Evolutionary conservation across 2,888 invertebrate genomes (phyloP).

Genomic region (Malachius bipustulatus): DNA sequence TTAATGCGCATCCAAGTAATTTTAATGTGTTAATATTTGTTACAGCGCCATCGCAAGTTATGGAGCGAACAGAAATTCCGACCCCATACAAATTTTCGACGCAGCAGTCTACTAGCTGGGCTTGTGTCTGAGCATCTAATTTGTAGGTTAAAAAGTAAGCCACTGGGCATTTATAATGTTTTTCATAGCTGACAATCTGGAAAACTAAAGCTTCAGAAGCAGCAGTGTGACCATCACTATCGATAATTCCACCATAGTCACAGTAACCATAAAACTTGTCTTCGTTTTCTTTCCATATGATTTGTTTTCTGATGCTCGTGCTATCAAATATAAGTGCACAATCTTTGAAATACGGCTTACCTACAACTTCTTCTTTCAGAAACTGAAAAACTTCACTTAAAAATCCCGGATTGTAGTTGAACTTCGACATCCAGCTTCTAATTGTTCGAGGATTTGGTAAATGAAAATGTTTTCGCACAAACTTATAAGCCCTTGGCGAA

Average conservation of each 20-base stretch:
- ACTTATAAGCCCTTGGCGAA: slow-evolving; percentile 20
- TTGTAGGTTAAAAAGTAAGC: slow-evolving; percentile 21
- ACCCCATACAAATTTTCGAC: slow-evolving; percentile 14
- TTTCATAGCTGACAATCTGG: slow-evolving; percentile 14
- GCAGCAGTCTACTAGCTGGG: slow-evolving; percentile 12
- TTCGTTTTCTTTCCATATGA: slow-evolving; percentile 8
- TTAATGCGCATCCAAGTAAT: slow-evolving; percentile 13
- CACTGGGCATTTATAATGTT: slow-evolving; percentile 17
- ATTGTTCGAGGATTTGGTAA: slow-evolving; percentile 19
- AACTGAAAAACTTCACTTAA: slow-evolving; percentile 15
- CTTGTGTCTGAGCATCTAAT: slow-evolving; percentile 13
- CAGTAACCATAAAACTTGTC: slow-evolving; percentile 14
- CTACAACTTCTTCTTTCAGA: slow-evolving; percentile 14
- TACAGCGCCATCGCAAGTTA: slow-evolving; percentile 18
- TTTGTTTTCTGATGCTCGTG: slow-evolving; percentile 8
- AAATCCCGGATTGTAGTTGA: slow-evolving; percentile 19
- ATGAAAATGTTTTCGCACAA: slow-evolving; percentile 16
- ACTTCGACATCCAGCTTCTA: slow-evolving; percentile 3
- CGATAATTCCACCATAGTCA: slow-evolving; percentile 15
- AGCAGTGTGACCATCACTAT: slow-evolving; percentile 12
- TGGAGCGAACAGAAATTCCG: slow-evolving; percentile 15
- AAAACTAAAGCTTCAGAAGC: slow-evolving; percentile 16
- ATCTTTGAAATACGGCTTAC: slow-evolving; percentile 14
- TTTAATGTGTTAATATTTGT: slow-evolving; percentile 16
- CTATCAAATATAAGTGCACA: slow-evolving; percentile 15